Percentiles rank a stretch among this genome's conserved stretches.
phyloP scores from a whole-genome alignment of 2,113 vertebrate species.

The Aphelocoma coerulescens region DNA sequence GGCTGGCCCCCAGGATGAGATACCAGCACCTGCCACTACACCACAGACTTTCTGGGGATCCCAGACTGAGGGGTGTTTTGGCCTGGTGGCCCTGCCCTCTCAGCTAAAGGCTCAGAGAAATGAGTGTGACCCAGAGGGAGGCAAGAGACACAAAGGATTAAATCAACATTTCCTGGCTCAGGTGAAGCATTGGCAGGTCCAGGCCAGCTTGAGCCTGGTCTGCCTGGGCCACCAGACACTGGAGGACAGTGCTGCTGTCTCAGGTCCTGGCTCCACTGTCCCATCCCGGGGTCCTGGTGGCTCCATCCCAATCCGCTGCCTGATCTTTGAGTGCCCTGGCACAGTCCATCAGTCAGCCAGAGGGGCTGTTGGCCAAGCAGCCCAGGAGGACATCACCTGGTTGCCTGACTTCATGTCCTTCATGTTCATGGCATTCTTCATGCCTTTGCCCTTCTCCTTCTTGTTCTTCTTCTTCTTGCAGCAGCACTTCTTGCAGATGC shows the following conservation, averaged over 20 bases:
- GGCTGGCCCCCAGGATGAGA: not conserved
- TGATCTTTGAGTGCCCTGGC: not conserved
- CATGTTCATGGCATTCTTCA: conserved; percentile 90
- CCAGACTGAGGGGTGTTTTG: not conserved
- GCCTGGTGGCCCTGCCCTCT: not conserved
- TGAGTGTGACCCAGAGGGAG: not conserved
- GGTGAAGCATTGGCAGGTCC: not conserved
- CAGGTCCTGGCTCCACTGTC: not conserved
- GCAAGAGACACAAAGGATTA: not conserved
- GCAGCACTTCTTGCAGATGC: conserved; percentile 98
- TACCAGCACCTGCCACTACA: not conserved
- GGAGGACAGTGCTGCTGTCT: not conserved
- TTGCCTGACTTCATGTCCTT: conserved; percentile 90
- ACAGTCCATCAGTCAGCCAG: not conserved
- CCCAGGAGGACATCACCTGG: conserved; percentile 63
- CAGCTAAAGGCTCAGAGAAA: not conserved
- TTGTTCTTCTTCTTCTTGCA: conserved; percentile 99
- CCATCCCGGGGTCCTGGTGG: not conserved
- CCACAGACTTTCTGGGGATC: not conserved
- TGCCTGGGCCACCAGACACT: not conserved
- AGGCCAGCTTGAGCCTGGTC: not conserved
- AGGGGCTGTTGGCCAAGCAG: not conserved
- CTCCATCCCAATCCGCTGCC: not conserved
- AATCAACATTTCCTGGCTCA: not conserved
- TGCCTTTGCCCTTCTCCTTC: conserved; percentile 97